Percentiles rank a stretch among this genome's conserved stretches.
Conservation (phyloP, 2,113 vertebrate species). For the Electrona antarctica region DNA sequence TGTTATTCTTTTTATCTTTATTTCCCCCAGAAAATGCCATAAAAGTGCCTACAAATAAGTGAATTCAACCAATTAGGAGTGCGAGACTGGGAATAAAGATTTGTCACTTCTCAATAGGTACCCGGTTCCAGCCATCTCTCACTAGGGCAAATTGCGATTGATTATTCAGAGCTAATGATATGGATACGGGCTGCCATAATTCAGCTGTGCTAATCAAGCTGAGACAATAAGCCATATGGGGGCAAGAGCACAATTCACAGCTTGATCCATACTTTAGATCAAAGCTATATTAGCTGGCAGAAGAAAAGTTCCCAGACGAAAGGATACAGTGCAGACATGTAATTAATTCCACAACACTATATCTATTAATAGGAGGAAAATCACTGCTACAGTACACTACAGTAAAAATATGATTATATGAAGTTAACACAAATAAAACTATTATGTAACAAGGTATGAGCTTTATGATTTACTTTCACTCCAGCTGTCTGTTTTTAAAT, state of each 20-base stretch:
- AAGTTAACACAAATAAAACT: too few relatives aligned
- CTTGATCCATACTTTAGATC: not conserved
- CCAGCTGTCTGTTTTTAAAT: too few relatives aligned
- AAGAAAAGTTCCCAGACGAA: not conserved
- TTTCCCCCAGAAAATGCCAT: too few relatives aligned
- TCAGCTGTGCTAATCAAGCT: not conserved
- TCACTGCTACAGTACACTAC: not conserved
- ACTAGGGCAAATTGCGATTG: not conserved
- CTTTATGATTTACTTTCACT: too few relatives aligned
- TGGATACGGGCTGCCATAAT: not conserved
- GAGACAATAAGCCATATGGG: not conserved
- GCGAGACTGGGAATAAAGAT: not conserved
- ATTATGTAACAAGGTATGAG: too few relatives aligned
- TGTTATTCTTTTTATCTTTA: too few relatives aligned
- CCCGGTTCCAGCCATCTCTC: not conserved
- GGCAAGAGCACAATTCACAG: not conserved
- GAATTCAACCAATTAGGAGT: too few relatives aligned
- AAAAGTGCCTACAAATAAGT: too few relatives aligned
- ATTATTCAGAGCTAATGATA: constrained; percentile 1
- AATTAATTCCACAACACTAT: too few relatives aligned
- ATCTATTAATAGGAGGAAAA: not conserved
- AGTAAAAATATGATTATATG: too few relatives aligned
- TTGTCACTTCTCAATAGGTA: not conserved
- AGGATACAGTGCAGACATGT: too few relatives aligned
- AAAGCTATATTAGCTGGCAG: not conserved